Percentiles rank a stretch among this genome's conserved stretches.
These are phyloP conservation scores for Argyrosomus regius DNA, from an alignment of 2,797 vertebrate genomes.

Conservation along the genomic window DNA sequence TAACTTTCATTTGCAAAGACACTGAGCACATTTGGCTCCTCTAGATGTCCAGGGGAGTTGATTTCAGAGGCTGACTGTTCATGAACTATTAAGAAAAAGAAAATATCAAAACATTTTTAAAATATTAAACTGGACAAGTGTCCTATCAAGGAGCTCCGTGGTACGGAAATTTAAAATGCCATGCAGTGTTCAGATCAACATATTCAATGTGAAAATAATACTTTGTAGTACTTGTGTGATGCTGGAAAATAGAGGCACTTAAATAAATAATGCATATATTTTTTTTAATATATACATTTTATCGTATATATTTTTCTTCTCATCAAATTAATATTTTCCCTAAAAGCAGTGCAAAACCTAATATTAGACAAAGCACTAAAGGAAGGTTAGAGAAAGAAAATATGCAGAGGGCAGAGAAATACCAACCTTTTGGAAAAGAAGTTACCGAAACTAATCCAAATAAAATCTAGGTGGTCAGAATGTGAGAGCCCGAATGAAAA, in stretches of 20 bases:
- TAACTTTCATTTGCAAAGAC: constrained; percentile 22
- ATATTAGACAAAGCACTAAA: constrained; percentile 86
- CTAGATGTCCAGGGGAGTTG: not conserved
- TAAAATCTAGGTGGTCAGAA: constrained; percentile 93
- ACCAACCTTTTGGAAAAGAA: constrained; percentile 99
- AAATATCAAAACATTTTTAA: constrained; percentile 13
- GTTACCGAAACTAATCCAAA: constrained; percentile 99
- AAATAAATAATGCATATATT: constrained; percentile 7
- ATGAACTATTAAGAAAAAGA: constrained; percentile 37
- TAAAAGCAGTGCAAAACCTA: constrained; percentile 72
- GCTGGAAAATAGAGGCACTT: not conserved
- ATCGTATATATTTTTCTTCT: constrained; percentile 15
- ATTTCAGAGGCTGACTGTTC: constrained; percentile 50
- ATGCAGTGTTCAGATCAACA: constrained; percentile 27
- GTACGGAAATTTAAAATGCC: constrained; percentile 32
- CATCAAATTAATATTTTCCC: constrained; percentile 43
- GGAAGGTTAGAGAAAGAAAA: constrained; percentile 91
- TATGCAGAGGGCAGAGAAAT: constrained; percentile 99
- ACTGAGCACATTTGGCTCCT: constrained; percentile 16
- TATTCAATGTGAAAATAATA: constrained; percentile 23
- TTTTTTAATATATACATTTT: not conserved
- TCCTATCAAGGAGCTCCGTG: not conserved
- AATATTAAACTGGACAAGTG: constrained; percentile 4
- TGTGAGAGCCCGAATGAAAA: constrained; percentile 92
- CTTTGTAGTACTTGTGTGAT: not conserved